Evolutionary conservation across 2,797 vertebrate species (phyloP).

Genomic region (Tarsius wallacei): DNA sequence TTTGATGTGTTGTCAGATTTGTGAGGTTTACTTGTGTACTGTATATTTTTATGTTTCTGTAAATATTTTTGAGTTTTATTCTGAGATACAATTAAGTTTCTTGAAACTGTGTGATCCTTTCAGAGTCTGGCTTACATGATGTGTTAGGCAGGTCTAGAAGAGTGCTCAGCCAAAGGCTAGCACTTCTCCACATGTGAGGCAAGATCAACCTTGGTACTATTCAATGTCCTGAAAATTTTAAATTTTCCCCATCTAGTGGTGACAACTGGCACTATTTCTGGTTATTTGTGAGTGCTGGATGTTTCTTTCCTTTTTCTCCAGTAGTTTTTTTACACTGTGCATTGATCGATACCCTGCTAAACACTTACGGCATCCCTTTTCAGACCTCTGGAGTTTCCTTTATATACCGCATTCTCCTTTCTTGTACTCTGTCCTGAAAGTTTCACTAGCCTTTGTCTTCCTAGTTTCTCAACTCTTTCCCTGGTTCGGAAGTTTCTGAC

Average conservation of each 20-base stretch:
- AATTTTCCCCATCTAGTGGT: neutral
- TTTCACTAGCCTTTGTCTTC: neutral
- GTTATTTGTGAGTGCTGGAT: neutral
- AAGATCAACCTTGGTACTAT: neutral
- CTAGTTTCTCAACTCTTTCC: neutral
- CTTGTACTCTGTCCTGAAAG: neutral
- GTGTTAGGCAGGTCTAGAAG: neutral
- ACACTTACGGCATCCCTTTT: neutral
- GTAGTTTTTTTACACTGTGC: neutral
- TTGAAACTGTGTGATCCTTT: neutral
- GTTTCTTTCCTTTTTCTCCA: neutral
- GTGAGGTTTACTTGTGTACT: neutral
- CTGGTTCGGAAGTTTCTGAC: neutral
- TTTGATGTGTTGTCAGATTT: neutral
- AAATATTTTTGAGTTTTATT: neutral
- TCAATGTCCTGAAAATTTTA: neutral
- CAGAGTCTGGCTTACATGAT: neutral
- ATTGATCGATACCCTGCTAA: neutral
- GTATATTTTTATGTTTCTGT: neutral
- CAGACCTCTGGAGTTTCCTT: neutral
- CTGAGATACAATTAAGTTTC: neutral
- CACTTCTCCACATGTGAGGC: neutral
- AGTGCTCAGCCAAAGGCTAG: neutral
- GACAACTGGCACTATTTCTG: neutral
- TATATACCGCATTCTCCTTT: neutral